A percentile compares a stretch with the other conserved stretches of the same genome.
These are phyloP conservation scores for Falco biarmicus DNA, from an alignment of 2,797 vertebrate genomes.

Conservation along the genomic window DNA sequence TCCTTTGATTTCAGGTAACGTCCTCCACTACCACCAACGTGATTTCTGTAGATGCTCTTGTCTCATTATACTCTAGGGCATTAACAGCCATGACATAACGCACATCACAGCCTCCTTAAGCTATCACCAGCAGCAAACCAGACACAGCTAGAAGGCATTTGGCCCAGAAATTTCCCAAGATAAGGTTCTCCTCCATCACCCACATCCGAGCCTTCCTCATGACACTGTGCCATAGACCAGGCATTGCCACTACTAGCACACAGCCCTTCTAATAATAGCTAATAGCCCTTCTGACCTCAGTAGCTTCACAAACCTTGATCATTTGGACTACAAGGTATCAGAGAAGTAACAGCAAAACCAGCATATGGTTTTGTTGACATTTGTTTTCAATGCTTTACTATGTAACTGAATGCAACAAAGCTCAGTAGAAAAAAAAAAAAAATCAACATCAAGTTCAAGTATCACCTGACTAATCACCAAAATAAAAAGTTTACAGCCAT, in stretches of 20 bases:
- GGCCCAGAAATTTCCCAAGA: not conserved
- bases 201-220: not conserved
- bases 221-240: not conserved
- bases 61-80: fast-evolving
- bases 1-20: not conserved
- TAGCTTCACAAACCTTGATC: not conserved
- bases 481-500: not conserved
- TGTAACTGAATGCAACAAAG: not conserved
- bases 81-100: not conserved
- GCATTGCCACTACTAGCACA: not conserved
- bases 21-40: not conserved
- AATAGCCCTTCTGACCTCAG: not conserved
- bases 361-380: not conserved
- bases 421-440: not conserved
- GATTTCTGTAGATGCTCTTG: not conserved
- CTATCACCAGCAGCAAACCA: not conserved
- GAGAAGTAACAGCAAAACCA: not conserved
- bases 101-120: not conserved
- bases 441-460: not conserved
- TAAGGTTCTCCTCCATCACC: not conserved
- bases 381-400: not conserved
- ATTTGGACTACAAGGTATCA: not conserved
- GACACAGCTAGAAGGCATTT: not conserved
- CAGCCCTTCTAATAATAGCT: not conserved
- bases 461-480: not conserved